These are phyloP conservation scores for Drosophila tani DNA, from an alignment of 1,140 invertebrate genomes.

Conservation along the genomic window DNA sequence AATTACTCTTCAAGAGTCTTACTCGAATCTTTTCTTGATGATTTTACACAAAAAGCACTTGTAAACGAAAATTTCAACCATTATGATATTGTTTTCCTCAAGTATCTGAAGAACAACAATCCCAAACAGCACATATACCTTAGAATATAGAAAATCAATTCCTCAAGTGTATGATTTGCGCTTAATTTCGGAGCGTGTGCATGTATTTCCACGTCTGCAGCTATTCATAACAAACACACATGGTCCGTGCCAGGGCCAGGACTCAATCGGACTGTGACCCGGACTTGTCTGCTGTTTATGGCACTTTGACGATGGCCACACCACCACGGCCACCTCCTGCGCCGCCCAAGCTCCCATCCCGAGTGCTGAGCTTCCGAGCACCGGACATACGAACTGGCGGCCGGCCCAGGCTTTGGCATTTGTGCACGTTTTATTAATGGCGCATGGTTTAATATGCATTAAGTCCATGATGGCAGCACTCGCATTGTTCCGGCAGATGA, in stretches of 20 bases:
- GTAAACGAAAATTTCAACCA: no score
- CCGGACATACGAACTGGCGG: not conserved
- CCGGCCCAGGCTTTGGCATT: constrained; percentile 53
- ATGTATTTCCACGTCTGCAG: constrained; percentile 58
- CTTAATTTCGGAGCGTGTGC: constrained; percentile 48
- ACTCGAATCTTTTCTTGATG: not conserved
- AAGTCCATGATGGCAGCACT: constrained; percentile 46
- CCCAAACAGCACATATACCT: not conserved
- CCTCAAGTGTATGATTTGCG: constrained; percentile 9
- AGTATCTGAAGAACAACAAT: no score
- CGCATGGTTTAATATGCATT: constrained; percentile 62
- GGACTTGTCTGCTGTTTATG: constrained; percentile 55
- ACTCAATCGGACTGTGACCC: constrained; percentile 39
- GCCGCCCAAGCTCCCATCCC: not conserved
- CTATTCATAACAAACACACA: constrained; percentile 66
- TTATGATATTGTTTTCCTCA: not conserved
- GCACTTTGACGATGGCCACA: constrained; percentile 46
- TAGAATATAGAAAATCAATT: not conserved
- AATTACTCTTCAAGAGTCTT: not conserved
- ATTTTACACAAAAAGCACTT: not conserved
- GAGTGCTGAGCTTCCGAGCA: constrained; percentile 4
- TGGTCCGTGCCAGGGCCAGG: constrained; percentile 22
- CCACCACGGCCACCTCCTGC: not conserved
- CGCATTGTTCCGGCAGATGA: constrained; percentile 48
- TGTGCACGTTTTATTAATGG: constrained; percentile 73